A percentile compares a stretch with the other conserved stretches of the same genome.
phyloP scores from a whole-genome alignment of 2,797 vertebrate genomes.

The Pempheris klunzingeri region DNA sequence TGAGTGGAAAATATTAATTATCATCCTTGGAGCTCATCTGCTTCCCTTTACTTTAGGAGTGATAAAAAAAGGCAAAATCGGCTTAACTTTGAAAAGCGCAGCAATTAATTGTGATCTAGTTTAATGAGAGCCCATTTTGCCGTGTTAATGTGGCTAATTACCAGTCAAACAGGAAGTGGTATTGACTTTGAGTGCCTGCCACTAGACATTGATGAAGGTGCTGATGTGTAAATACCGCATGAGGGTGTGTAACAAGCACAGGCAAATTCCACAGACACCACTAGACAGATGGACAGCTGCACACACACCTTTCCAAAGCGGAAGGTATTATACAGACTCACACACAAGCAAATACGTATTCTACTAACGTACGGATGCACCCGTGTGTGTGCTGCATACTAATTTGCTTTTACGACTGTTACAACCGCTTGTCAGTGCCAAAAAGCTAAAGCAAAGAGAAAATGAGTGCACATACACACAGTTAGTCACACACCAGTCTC shows the following conservation, averaged over 20 bases:
- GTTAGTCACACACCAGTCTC: conserved; percentile 10
- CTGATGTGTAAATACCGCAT: conserved; percentile 67
- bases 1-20: conserved; percentile 68
- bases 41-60: conserved; percentile 63
- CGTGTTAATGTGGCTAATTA: conserved; percentile 76
- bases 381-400: conserved; percentile 30
- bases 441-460: conserved; percentile 28
- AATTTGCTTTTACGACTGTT: conserved; percentile 41
- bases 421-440: conserved; percentile 41
- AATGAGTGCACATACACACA: background rate
- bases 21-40: conserved; percentile 66
- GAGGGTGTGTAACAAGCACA: conserved; percentile 32
- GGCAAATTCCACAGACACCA: conserved; percentile 33
- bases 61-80: conserved; percentile 59
- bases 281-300: conserved; percentile 27
- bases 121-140: conserved; percentile 71
- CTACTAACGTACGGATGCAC: conserved; percentile 7
- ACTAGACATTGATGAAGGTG: conserved; percentile 67
- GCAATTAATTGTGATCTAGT: conserved; percentile 75
- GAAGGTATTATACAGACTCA: conserved; percentile 15
- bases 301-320: conserved; percentile 9
- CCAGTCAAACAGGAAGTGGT: conserved; percentile 69
- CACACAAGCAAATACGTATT: conserved; percentile 39
- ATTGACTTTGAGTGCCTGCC: conserved; percentile 73
- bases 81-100: conserved; percentile 66